These are phyloP conservation scores for Orthonyx spaldingii DNA, from an alignment of 2,113 vertebrate genomes.

Conservation along the genomic window DNA sequence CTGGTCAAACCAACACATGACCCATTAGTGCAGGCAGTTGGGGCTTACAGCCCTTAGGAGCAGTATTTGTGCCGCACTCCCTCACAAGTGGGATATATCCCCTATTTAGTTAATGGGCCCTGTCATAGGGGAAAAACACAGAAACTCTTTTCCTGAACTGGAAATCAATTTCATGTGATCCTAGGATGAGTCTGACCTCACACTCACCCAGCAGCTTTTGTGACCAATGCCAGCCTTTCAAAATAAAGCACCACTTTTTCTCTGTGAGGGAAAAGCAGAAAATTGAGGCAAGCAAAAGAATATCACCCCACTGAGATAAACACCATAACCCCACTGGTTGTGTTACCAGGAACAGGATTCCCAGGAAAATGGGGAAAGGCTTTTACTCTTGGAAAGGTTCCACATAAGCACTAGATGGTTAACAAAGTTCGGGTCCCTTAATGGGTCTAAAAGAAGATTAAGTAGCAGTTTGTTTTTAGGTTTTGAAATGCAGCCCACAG, in stretches of 20 bases:
- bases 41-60: neutral
- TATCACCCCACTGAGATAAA: neutral
- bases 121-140: neutral
- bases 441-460: neutral
- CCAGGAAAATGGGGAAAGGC: fast-evolving
- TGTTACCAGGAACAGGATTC: neutral
- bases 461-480: neutral
- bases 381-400: neutral
- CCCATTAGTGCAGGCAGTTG: neutral
- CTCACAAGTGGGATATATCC: neutral
- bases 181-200: neutral
- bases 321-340: fast-evolving
- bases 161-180: neutral
- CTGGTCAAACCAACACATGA: neutral
- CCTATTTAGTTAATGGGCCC: neutral
- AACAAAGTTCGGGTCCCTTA: neutral
- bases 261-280: neutral
- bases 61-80: neutral
- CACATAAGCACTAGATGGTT: neutral
- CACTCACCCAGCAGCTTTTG: neutral
- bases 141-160: neutral
- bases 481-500: neutral
- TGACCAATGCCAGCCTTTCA: neutral
- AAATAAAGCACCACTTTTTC: neutral
- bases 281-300: neutral